Conservation (phyloP, 2,113 vertebrate genomes). For the Sylvicapra grimmia region DNA sequence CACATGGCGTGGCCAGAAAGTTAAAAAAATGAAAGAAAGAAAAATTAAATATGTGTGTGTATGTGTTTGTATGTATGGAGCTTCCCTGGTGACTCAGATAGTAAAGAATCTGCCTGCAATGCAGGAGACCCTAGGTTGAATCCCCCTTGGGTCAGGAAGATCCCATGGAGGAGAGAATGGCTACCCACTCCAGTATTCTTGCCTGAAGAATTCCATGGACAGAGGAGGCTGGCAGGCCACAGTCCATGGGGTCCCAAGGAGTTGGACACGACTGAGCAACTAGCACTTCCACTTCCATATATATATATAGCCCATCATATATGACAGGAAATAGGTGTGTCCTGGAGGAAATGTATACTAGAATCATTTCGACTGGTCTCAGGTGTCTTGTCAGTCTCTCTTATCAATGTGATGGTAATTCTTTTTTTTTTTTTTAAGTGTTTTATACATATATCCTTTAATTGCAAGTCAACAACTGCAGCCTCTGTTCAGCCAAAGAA, state of each 20-base stretch:
- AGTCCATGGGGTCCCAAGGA: background rate
- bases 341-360: background rate
- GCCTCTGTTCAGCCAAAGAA: background rate
- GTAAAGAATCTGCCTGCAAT: background rate
- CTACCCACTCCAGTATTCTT: background rate
- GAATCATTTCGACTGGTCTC: background rate
- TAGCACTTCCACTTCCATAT: background rate
- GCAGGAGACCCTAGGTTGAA: background rate
- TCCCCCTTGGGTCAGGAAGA: background rate
- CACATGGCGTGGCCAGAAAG: background rate
- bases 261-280: rapidly evolving
- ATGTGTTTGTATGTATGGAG: background rate
- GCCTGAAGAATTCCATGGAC: background rate
- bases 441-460: background rate
- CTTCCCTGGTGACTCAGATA: background rate
- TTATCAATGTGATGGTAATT: background rate
- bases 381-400: background rate
- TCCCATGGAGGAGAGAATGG: background rate
- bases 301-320: background rate
- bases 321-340: background rate
- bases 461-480: background rate
- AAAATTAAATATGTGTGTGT: background rate
- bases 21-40: background rate
- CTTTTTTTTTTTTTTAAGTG: background rate
- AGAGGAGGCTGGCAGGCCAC: background rate